Evolutionary conservation across 2,888 invertebrate species (phyloP), one percentile per base, ranked within the genome.

Genomic region (Pterobdella sp.): DNA sequence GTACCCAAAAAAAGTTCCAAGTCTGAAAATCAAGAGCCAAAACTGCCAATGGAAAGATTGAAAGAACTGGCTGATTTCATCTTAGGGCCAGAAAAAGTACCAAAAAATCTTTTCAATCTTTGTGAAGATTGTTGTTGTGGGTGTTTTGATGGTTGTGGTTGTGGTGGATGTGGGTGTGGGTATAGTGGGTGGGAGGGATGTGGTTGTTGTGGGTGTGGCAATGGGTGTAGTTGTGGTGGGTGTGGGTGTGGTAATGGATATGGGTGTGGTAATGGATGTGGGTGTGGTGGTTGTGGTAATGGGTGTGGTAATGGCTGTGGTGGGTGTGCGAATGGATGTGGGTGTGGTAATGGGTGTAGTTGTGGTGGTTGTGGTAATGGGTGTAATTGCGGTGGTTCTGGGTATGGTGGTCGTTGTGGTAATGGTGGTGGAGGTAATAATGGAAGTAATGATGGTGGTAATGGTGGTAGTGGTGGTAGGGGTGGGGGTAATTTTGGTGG

Each of bases 101-200:
- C n/a, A n/a, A n/a, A n/a, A n/a, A n/a, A n/a, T n/a, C n/a, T n/a
- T n/a, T n/a, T n/a, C n/a, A n/a, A n/a, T n/a, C n/a, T n/a, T n/a
- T n/a, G n/a, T n/a, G n/a, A n/a, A n/a, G n/a, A n/a, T n/a, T n/a
- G n/a, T n/a, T n/a, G n/a, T n/a, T n/a, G n/a, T n/a, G n/a, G n/a
- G n/a, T n/a, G n/a, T n/a, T n/a, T n/a, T 29, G n/a, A 34, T 65
- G 32, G 32, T 35, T 32, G 14, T 29, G 7, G 31, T 63, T 26
- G 63, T 63, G 65, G 14, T 35, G 65, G 65, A 42, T 49, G 52
- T 29, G 26, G n/a, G n/a, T n/a, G n/a, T n/a, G n/a, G n/a, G n/a
- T n/a, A n/a, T n/a, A n/a, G 37, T 22, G 35, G 29, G 68, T 29
- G 34, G 2, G 4, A 37, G 35, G 7, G 32, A 10, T 36, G 36